These are phyloP conservation scores for Glossophaga mutica DNA, from an alignment of 2,797 vertebrate genomes.

Conservation along the genomic window DNA sequence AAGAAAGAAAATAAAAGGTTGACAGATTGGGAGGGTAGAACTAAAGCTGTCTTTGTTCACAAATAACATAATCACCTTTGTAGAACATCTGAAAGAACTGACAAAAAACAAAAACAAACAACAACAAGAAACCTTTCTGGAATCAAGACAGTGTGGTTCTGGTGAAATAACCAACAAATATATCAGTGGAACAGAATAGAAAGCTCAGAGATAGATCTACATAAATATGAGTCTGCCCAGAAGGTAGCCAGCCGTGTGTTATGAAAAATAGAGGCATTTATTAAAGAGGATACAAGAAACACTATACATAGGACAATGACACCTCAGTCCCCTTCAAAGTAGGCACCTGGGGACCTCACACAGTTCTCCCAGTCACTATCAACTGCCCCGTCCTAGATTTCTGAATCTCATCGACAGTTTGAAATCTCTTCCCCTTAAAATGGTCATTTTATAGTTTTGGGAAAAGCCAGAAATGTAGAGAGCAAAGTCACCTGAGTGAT, in stretches of 20 bases:
- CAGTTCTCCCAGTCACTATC: background rate
- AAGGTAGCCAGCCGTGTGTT: background rate
- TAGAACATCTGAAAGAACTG: background rate
- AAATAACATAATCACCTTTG: background rate
- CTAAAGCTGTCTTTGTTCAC: background rate
- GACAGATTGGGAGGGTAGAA: background rate
- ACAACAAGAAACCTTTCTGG: too few relatives aligned
- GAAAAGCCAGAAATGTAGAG: background rate
- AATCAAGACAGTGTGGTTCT: background rate
- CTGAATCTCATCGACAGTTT: background rate
- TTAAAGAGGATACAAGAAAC: background rate
- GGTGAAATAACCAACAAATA: background rate
- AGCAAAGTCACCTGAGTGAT: background rate
- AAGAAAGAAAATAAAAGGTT: slow-evolving; percentile 1
- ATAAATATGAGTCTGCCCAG: background rate
- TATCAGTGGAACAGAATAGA: background rate
- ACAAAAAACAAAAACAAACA: background rate
- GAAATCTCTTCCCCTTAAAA: background rate
- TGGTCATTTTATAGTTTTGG: background rate
- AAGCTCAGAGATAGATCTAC: background rate
- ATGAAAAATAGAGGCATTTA: background rate
- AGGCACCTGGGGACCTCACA: background rate
- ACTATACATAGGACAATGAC: background rate
- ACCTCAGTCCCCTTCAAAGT: background rate
- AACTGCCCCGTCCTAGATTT: background rate